Percentiles rank a stretch among this genome's conserved stretches.
Conservation (phyloP, 2,888 invertebrate genomes). For the Melinopterus prodromus region DNA sequence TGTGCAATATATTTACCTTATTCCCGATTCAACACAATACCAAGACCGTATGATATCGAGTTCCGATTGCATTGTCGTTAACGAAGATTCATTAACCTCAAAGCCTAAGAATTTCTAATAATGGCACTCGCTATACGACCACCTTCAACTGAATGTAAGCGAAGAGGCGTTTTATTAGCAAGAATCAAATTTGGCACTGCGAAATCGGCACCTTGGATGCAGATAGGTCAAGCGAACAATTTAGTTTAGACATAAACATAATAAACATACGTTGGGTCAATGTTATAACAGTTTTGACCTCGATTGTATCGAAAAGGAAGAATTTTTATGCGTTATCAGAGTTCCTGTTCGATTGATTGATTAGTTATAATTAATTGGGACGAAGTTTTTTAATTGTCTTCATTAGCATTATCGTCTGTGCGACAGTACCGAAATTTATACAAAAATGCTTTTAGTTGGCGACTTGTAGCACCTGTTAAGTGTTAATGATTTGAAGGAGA, state of each 20-base stretch:
- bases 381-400: neutral
- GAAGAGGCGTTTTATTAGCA: neutral
- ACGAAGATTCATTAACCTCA: neutral
- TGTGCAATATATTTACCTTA: neutral
- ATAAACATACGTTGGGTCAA: neutral
- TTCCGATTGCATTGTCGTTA: neutral
- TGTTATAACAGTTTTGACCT: neutral
- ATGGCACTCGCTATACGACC: neutral
- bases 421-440: too few relatives aligned
- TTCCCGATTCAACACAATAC: neutral
- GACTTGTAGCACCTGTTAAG: neutral
- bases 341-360: neutral
- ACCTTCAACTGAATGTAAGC: neutral
- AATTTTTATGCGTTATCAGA: neutral
- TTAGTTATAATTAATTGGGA: neutral
- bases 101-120: neutral
- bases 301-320: neutral
- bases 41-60: neutral
- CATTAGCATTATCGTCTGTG: neutral
- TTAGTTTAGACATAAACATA: neutral
- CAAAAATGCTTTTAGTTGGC: too few relatives aligned
- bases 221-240: neutral
- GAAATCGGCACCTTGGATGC: neutral
- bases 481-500: too few relatives aligned
- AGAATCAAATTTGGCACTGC: neutral